These are phyloP conservation scores for Diplodus sargus DNA, from an alignment of 2,797 vertebrate genomes.

Conservation along the genomic window DNA sequence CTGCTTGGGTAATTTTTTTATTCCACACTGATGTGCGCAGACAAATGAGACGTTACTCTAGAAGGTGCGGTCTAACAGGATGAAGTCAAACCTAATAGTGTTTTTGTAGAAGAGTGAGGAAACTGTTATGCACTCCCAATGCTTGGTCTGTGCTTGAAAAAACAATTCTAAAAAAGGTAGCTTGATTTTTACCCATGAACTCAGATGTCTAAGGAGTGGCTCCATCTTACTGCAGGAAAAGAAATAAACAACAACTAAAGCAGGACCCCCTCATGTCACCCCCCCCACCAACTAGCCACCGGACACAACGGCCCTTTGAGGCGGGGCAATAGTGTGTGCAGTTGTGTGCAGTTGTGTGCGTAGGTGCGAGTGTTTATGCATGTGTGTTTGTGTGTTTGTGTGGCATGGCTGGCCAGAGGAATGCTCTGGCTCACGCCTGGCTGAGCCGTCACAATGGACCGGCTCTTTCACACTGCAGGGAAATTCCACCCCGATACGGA, in stretches of 20 bases:
- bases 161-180: too few species aligned
- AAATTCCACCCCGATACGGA: slow-evolving; percentile 84
- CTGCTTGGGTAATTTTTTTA: slow-evolving; percentile 9
- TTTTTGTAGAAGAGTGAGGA: slow-evolving; percentile 2
- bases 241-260: slow-evolving; percentile 52
- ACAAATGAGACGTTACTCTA: slow-evolving; percentile 23
- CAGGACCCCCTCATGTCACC: slow-evolving; percentile 32
- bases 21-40: slow-evolving; percentile 25
- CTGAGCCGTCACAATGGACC: slow-evolving; percentile 86
- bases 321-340: slow-evolving; percentile 61
- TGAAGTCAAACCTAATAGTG: slow-evolving; percentile 14
- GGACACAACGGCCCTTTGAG: slow-evolving; percentile 73
- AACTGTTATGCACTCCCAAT: background rate
- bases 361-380: slow-evolving; percentile 67
- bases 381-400: slow-evolving; percentile 79
- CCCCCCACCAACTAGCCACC: slow-evolving; percentile 46
- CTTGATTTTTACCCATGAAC: background rate
- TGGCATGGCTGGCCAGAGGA: slow-evolving; percentile 84
- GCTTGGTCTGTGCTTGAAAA: background rate
- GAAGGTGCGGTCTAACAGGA: slow-evolving; percentile 17
- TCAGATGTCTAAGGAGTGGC: background rate
- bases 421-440: slow-evolving; percentile 83
- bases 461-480: slow-evolving; percentile 86
- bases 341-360: slow-evolving; percentile 66
- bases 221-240: slow-evolving; percentile 27